These are phyloP conservation scores for Chloromyia formosa DNA, from an alignment of 2,888 invertebrate species.

Conservation along the genomic window DNA sequence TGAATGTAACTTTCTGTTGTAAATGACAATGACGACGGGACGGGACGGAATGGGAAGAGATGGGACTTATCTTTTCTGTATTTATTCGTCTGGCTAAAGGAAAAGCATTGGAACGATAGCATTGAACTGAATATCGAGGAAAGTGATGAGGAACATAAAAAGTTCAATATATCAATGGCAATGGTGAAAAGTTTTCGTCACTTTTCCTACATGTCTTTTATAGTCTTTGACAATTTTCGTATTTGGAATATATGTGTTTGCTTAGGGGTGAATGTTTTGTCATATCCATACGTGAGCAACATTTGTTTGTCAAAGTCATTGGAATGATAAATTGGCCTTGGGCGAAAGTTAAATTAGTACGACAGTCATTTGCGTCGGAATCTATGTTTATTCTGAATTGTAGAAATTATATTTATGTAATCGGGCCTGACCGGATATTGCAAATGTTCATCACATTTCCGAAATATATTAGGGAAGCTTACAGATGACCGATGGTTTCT, in stretches of 20 bases:
- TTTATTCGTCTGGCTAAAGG: not conserved
- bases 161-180: conserved; percentile 27
- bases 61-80: conserved; percentile 4
- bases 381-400: too few relatives aligned
- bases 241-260: not conserved
- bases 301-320: not conserved
- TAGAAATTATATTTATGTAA: too few relatives aligned
- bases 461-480: too few relatives aligned
- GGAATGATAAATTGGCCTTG: not conserved
- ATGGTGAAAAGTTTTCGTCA: conserved; percentile 3
- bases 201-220: conserved; percentile 7
- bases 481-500: too few relatives aligned
- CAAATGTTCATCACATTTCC: too few relatives aligned
- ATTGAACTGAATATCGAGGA: not conserved
- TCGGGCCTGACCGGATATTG: too few relatives aligned
- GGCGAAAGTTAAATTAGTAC: too few relatives aligned
- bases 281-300: not conserved
- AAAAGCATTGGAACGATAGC: not conserved
- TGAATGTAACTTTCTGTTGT: conserved; percentile 24
- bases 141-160: not conserved
- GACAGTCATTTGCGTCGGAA: too few relatives aligned
- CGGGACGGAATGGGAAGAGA: not conserved
- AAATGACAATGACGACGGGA: conserved; percentile 6
- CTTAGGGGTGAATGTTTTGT: not conserved
- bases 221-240: not conserved